Evolutionary conservation across 2,797 vertebrate genomes (phyloP).

Genomic region (Myiotriccus ornatus): DNA sequence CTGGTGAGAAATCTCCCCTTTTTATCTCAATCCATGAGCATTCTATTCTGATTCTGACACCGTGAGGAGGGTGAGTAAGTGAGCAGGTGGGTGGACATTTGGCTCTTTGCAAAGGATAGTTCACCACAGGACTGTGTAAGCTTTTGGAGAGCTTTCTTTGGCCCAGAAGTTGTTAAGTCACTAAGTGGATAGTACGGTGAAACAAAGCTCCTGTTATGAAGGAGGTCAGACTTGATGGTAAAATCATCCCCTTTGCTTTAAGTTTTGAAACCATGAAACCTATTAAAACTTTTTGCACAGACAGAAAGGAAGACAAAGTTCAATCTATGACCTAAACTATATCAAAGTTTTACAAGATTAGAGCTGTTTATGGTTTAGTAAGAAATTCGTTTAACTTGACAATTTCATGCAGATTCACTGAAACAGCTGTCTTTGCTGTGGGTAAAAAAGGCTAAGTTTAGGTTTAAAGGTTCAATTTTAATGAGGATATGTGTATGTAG

Average conservation of each 20-base stretch:
- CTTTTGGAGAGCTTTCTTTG: neutral
- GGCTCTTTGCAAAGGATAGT: neutral
- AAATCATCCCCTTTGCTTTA: neutral
- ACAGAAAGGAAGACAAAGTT: neutral
- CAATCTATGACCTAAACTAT: neutral
- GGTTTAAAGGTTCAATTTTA: constrained; percentile 18
- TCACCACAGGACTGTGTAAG: neutral
- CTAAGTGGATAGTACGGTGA: neutral
- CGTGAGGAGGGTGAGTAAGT: neutral
- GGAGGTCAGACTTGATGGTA: neutral
- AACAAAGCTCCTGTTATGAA: neutral
- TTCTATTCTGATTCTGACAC: neutral
- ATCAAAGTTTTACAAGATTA: constrained; percentile 12
- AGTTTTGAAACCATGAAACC: neutral
- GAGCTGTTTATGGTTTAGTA: neutral
- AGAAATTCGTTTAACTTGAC: neutral
- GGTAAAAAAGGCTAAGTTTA: neutral
- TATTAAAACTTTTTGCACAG: constrained; percentile 5
- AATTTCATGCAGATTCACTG: neutral
- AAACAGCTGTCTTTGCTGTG: neutral
- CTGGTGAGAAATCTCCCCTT: neutral
- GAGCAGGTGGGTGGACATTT: neutral
- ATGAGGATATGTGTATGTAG: neutral
- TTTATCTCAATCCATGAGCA: neutral
- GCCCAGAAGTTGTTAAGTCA: neutral